Base-by-base conservation (phyloP, 92 coral and sea anemone species). In the Palythoa caribaeorum region DNA sequence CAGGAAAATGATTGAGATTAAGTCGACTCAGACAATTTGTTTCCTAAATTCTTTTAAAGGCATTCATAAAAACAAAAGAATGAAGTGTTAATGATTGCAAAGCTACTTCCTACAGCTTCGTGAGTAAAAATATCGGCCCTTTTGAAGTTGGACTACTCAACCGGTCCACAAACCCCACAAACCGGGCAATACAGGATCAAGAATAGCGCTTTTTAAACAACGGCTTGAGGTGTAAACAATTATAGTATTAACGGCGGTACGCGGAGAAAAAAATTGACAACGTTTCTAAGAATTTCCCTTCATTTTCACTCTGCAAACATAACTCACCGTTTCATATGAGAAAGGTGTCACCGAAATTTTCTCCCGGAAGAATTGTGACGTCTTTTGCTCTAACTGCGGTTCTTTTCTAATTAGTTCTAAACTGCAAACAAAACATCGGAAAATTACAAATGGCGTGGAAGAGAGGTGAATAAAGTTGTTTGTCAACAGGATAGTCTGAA, bases 341-440 rank as follows among this genome's bases (percentile, higher is more conserved):
- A 71, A 68, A 81, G 86, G 86, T 81, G 86, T 81, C 47, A 44
- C 86, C 86, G 86, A 59, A 47, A 39, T 14, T 57, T 40, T 21
- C 59, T 48, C 86, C 86, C 86, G 86, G 86, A 81, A 81, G 76
- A 81, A 68, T 21, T n/a, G 13, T 81, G 86, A 81, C 86, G 86
- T 68, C 38, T 50, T 66, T 65, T 71, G 62, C 57, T 40, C 72
- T 51, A 57, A 35, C 52, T 60, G 60, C 38, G 86, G 63, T 81
- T 81, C 76, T 47, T 14, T 65, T 35, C 75, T 81, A 81, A 81
- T 81, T 81, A 81, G 66, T 81, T 81, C 71, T 68, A 66, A 80
- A 81, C 44, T 65, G 60, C 76, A 60, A 81, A 81, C 86, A 81
- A 81, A 81, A 81, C 86, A 81, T 81, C 76, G 86, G 86, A 81